Evolutionary conservation across 2,888 invertebrate genomes (phyloP), one percentile per base, ranked within the genome.

Genomic region (Furcula furcula): DNA sequence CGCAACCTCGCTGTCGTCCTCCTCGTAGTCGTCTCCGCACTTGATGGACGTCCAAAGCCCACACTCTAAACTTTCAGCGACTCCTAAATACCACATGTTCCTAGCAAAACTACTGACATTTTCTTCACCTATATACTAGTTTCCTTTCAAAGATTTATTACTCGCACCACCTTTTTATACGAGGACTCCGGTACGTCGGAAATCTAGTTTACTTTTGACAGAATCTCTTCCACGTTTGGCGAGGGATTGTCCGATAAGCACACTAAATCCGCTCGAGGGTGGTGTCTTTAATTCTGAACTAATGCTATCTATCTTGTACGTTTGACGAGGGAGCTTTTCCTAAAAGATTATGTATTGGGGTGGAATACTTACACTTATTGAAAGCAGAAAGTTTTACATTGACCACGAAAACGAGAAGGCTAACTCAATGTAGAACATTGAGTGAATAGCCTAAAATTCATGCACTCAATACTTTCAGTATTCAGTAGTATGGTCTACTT

Each of bases 131-230:
- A 28, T 14, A 23, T n/a, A 7, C 29, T 21, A 30, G 11, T 37
- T 4, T 26, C 20, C 20, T 34, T 34, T 29, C 30, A 47, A 38
- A 48, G 29, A 43, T 48, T 35, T 45, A 39, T 48, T 43, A 36
- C 28, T 14, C 18, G 13, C 20, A 2, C 4, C 7, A 33, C 39
- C 41, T 47, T 50, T 43, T 38, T 26, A 32, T 22, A 34, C 27
- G 25, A 35, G 53, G 46, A 46, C 46, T 28, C 31, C 29, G 20
- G 26, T 34, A 32, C 33, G 22, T 32, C 22, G 26, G 5, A 30
- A 22, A 22, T 39, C 19, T 36, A 43, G 32, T 54, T 47, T 57
- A 57, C 45, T 54, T 57, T 57, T 55, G 51, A 40, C 47, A 47
- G 38, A 43, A 41, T 41, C 58, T 50, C 34, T 32, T 41, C 31